Evolutionary conservation across 2,113 vertebrate species (phyloP), one percentile per base, ranked within the genome.

Genomic region (Stegastes partitus): DNA sequence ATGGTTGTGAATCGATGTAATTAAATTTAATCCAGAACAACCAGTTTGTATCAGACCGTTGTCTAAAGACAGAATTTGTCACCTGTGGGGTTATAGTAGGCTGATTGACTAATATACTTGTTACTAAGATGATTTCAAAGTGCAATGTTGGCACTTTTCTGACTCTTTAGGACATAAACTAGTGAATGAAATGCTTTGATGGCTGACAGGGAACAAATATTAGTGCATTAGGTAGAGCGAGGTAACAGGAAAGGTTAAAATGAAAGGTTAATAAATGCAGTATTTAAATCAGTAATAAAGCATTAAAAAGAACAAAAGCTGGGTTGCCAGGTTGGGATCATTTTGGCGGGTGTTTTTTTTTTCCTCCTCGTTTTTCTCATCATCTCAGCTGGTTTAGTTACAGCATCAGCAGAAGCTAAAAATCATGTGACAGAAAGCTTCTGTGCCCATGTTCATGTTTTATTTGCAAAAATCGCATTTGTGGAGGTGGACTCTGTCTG

Each of bases 71-170:
- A 59, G 50, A 53, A 18, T 57, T 11, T 49, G 14, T 73, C 15
- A 28, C n/a, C 9, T 49, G 49, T 9, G 16, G 16, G 12, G 11
- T 39, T 39, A 11, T 2, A 28, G 37, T 22, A 9, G 67, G 49
- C 51, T 5, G 6, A 34, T 57, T 31, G 5, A 4, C 28, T 3
- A 31, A 4, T 31, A 31, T 31, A 31, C 28, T 31, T 2, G 28
- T 31, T 39, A 23, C 9, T 26, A 47, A 77, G n/a, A 1, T 5
- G 6, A 51, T 58, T 68, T 47, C 0, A 70, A 58, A 49, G 31
- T 19, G 37, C 37, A 39, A 10, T 53, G 57, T 57, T 81, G 74
- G 62, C 77, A 81, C 80, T 53, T 69, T 51, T 21, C 44, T 51
- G 55, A 71, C 34, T 9, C 0, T 9, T n/a, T n/a, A 9, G 34